A percentile compares a stretch with the other conserved stretches of the same genome.
phyloP scores from a whole-genome alignment of 2,113 vertebrate species.

The Myiagra hebetior region DNA sequence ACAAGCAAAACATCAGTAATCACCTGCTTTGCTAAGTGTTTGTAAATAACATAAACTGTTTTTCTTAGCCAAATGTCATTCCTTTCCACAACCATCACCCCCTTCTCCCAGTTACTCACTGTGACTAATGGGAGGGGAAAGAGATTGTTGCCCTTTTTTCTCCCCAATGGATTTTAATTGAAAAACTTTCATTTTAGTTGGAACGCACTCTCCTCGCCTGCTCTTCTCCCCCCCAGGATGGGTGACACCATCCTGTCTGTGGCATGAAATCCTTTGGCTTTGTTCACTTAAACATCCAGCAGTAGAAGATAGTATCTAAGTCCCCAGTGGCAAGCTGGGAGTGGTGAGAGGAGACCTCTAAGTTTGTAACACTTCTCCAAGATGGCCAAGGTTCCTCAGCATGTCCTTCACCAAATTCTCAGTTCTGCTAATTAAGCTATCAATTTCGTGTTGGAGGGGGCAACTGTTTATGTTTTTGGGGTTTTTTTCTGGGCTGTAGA shows the following conservation, averaged over 20 bases:
- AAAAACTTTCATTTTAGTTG: background rate
- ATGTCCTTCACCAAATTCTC: background rate
- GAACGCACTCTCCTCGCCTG: background rate
- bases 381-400: background rate
- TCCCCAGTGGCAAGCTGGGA: background rate
- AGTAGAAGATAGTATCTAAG: background rate
- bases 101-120: constrained; percentile 39
- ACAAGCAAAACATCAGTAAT: constrained; percentile 47
- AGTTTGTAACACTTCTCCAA: background rate
- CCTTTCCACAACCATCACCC: constrained; percentile 33
- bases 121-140: constrained; percentile 31
- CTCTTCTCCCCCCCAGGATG: background rate
- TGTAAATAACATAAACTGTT: constrained; percentile 25
- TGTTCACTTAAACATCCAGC: background rate
- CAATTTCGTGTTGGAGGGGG: background rate
- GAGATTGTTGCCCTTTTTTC: background rate
- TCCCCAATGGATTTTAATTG: background rate
- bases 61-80: constrained; percentile 32
- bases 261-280: background rate
- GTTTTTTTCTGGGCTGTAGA: constrained; percentile 15
- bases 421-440: constrained; percentile 17
- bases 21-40: constrained; percentile 44
- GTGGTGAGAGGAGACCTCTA: background rate
- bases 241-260: background rate
- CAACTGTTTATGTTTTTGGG: constrained; percentile 32